Conservation (phyloP, 1,140 invertebrate genomes). For the Drosophila pruinosa region DNA sequence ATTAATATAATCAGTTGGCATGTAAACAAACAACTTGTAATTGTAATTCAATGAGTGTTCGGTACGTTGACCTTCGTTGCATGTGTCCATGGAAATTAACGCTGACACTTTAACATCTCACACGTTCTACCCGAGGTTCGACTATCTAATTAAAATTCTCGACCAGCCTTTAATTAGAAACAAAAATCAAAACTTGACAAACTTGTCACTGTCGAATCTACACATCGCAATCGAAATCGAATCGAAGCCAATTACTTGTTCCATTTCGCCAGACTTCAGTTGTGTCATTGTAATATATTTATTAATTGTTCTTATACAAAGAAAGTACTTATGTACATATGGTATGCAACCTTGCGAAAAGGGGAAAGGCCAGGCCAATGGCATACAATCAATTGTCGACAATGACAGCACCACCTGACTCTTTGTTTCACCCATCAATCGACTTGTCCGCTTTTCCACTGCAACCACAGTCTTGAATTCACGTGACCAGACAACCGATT, state of each 20-base stretch:
- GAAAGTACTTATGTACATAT: background rate
- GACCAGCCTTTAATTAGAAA: slow-evolving; percentile 39
- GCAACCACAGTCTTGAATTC: background rate
- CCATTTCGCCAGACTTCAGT: background rate
- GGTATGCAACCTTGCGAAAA: background rate
- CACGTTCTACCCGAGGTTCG: slow-evolving; percentile 31
- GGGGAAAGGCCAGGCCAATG: background rate
- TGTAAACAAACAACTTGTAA: slow-evolving; percentile 31
- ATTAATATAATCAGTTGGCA: slow-evolving; percentile 38
- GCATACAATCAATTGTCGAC: slow-evolving; percentile 4
- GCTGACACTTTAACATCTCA: slow-evolving; percentile 14
- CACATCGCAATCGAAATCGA: background rate
- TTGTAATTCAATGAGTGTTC: slow-evolving; percentile 39
- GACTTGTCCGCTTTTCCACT: slow-evolving; percentile 15
- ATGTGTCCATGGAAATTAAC: slow-evolving; percentile 26
- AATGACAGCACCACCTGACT: slow-evolving; percentile 32
- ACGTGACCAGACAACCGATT: slow-evolving; percentile 10
- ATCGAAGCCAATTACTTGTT: background rate
- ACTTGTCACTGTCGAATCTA: slow-evolving; percentile 2
- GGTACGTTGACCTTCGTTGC: slow-evolving; percentile 43
- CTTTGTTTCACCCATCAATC: background rate
- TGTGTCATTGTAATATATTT: background rate
- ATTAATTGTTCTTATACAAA: background rate
- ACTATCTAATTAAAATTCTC: slow-evolving; percentile 62
- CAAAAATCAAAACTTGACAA: background rate